These are phyloP conservation scores for Ornithorhynchus anatinus DNA, from an alignment of 2,113 vertebrate genomes.

Conservation along the genomic window DNA sequence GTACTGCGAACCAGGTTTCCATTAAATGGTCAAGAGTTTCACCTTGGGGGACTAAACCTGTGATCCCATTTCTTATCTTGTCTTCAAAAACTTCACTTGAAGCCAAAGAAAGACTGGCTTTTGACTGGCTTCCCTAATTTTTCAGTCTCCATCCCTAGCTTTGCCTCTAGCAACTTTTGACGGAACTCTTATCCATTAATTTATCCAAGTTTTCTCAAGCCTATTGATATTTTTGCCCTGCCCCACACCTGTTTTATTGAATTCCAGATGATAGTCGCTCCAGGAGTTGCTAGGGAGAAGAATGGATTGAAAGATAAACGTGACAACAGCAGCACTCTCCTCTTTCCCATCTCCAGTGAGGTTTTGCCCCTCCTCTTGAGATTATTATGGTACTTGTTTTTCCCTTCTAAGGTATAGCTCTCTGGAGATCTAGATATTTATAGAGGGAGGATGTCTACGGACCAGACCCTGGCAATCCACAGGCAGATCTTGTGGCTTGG, in stretches of 20 bases:
- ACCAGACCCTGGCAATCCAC: too few species aligned
- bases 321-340: neutral
- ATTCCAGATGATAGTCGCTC: too few species aligned
- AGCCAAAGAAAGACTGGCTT: neutral
- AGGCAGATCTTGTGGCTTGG: too few species aligned
- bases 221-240: conserved; percentile 3
- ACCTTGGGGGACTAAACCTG: neutral
- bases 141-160: neutral
- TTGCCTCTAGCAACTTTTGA: neutral
- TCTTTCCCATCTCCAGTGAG: neutral
- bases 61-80: neutral
- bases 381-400: neutral
- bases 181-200: neutral
- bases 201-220: conserved; percentile 5
- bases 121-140: neutral
- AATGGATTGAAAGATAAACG: too few species aligned
- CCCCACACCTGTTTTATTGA: too few species aligned
- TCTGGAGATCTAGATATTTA: too few species aligned
- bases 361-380: neutral
- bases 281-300: too few species aligned
- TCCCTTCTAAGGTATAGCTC: neutral
- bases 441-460: too few species aligned
- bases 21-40: conserved; percentile 5
- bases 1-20: conserved; percentile 1
- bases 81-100: conserved; percentile 3